phyloP scores from a whole-genome alignment of 2,797 vertebrate species.

The Erethizon dorsatum region DNA sequence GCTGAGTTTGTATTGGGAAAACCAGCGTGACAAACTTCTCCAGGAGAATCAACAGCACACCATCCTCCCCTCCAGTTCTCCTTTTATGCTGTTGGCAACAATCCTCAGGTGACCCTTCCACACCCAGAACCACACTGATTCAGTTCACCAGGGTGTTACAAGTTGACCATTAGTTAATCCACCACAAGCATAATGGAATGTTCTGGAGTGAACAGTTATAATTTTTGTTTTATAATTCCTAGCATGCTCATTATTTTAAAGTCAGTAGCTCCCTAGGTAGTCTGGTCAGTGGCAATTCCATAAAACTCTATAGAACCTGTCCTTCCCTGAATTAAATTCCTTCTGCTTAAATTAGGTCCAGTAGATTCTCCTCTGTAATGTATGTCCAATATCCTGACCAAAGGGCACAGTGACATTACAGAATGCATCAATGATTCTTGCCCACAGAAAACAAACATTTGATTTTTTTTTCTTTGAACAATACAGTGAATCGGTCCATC shows the following conservation, averaged over 20 bases:
- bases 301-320: neutral
- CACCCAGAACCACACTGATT: neutral
- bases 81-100: neutral
- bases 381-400: neutral
- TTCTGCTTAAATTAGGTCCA: neutral
- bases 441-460: neutral
- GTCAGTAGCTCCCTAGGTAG: neutral
- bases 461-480: neutral
- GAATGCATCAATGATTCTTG: neutral
- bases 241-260: neutral
- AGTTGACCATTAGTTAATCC: neutral
- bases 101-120: neutral
- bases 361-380: neutral
- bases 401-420: neutral
- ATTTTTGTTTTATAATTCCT: neutral
- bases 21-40: neutral
- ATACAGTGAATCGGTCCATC: neutral
- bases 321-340: neutral
- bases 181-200: fast-evolving
- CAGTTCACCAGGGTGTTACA: neutral
- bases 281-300: neutral
- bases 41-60: neutral
- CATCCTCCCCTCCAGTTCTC: neutral
- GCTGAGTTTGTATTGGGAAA: neutral
- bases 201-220: neutral